These are phyloP conservation scores for Aleadryas rufinucha DNA, from an alignment of 2,113 vertebrate species.

Conservation along the genomic window DNA sequence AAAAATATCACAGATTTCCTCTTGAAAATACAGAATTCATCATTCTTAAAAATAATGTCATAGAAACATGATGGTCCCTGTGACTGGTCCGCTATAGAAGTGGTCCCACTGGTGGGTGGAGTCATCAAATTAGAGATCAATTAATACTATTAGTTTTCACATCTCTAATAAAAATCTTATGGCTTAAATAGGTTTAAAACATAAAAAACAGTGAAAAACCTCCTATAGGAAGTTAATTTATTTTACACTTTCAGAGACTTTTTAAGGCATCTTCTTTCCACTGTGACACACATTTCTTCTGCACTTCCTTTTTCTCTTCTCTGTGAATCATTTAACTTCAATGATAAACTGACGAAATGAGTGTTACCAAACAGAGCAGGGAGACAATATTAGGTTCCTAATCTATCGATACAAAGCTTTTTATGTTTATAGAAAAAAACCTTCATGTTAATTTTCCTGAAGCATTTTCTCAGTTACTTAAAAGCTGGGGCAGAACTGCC, in stretches of 20 bases:
- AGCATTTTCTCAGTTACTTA: background rate
- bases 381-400: background rate
- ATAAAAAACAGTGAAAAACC: background rate
- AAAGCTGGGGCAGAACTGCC: background rate
- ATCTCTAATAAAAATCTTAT: background rate
- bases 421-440: background rate
- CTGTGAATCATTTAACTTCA: background rate
- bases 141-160: background rate
- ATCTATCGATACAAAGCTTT: slow-evolving; percentile 1
- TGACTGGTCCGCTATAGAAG: background rate
- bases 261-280: background rate
- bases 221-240: background rate
- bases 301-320: background rate
- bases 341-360: background rate
- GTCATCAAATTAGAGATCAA: background rate
- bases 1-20: background rate
- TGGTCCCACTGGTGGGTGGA: background rate
- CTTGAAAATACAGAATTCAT: background rate
- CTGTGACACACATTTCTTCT: background rate
- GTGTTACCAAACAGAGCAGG: background rate
- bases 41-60: background rate
- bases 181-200: background rate
- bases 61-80: background rate
- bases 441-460: background rate
- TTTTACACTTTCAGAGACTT: background rate